Base-by-base conservation (phyloP, 2,797 vertebrate species). In the Mareca strepera region DNA sequence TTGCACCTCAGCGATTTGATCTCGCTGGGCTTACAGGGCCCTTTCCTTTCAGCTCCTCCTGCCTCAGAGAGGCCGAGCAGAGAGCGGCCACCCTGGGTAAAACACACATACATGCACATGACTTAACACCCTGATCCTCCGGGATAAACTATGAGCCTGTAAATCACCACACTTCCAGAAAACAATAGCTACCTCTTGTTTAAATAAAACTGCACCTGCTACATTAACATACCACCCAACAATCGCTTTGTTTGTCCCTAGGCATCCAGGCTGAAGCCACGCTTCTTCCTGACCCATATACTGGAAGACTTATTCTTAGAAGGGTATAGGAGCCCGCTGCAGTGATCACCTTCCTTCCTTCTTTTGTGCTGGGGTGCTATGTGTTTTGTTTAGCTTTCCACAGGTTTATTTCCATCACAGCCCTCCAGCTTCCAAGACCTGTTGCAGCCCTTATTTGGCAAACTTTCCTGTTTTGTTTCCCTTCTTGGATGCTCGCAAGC, bases 131-230 rank as follows among this genome's bases (percentile, higher is more conserved):
- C 94, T 96, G 94, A 92, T 86, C 93, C 94, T 93, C 92, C 50
- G 23, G 94, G 96, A 95, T 96, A 89, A 96, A 91, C 96, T 97
- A 94, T 90, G 83, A 97, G 96, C 96, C 96, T 96, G 93, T 97
- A 97, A 97, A 97, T 97, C 97, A 96, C 86, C 96, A 94, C 72
- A 83, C 96, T 97, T 97, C 88, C 95, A 97, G 94, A 97, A 97
- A 97, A 98, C 97, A 98, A 98, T 97, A 97, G 97, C 84, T 8
- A 96, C 93, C 97, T 96, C 97, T 97, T 96, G 97, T 97, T 98
- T 98, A 98, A 98, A 97, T 97, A 96, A 97, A 98, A 97, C 97
- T 97, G 97, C 98, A 98, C 98, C 98, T 98, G 98, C 97, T 98
- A 74, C 90, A 97, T 97, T 97, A 97, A 97, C 97, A 96, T 96